Base-by-base conservation (phyloP, 2,797 vertebrate genomes). In the Acanthurus tractus region DNA sequence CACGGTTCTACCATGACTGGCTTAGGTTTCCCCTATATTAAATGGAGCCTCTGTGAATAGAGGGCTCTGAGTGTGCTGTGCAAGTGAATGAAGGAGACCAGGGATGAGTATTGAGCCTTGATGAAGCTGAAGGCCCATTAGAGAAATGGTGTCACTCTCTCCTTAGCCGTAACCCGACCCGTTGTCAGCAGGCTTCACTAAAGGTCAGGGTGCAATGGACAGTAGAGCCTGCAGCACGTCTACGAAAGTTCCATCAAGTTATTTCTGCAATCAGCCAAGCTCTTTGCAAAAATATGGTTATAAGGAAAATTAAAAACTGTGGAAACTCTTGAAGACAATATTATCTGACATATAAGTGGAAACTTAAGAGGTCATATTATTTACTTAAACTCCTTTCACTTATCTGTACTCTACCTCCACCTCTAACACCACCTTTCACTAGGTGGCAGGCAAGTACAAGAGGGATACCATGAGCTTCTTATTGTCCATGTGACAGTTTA, bases 21-120 rank as follows among this genome's bases (percentile, higher is more conserved):
- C 88, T 95, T 93, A 86, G 86, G 94, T 95, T 95, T 94, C 94
- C 71, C 79, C 85, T 83, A 61, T 95, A 95, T 94, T 96, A 90
- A 94, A 95, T 95, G 91, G 91, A 91, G 81, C 74, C 78, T 79
- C 44, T 3, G 82, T 95, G 93, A 95, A 94, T 93, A 93, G 92
- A 90, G 80, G 84, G 85, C 72, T 42, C 70, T 61, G 85, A 71
- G 72, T 79, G 85, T 53, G 6, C 82, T 78, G 79, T 25, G 78
- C 70, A 78, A 88, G 87, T 92, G 88, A 94, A 90, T 92, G 93
- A 93, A 93, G 92, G 90, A 93, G 90, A 79, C 85, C 89, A 76
- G 82, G 73, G 90, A 90, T 85, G 89, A 92, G 86, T 70, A 85
- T n/a, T 79, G 88, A 92, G 85, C 79, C 80, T 70, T 77, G 80